Base-by-base conservation (phyloP, 2,797 vertebrate species). In the Gobio occitaniae region DNA sequence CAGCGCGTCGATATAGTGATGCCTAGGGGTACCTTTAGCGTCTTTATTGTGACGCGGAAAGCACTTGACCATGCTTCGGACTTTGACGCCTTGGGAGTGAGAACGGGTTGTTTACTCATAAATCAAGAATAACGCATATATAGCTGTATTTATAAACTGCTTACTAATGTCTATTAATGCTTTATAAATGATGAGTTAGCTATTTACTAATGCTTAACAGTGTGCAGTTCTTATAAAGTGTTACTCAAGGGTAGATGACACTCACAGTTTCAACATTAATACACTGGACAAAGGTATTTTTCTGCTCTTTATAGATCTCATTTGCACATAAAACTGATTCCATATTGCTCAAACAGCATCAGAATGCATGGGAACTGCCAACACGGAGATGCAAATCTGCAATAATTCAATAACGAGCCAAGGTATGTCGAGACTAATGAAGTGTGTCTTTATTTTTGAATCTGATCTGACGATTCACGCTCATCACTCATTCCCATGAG, bases 401-500 rank as follows among this genome's bases (percentile, higher is more conserved):
- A 48, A 66, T 79, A 68, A 50, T 79, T 66, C 41, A 47, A 79
- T 79, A 32, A 50, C 1, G 16, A 79, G 29, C 6, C 6, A 6
- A 38, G 12, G 63, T 54, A 41, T 5, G 17, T 52, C 1, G 7
- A 65, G 44, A 32, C 44, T 54, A 54, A 76, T 54, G 48, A 56
- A n/a, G 44, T 50, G 41, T 72, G 21, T 75, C 15, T 52, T 52
- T 19, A 54, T 36, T 25, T 50, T 13, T 74, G 1, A 74, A 74
- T 52, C 15, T 74, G 71, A 29, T 74, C 21, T 72, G 21, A 54
- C 3, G 19, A 70, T n/a, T 81, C 32, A 19, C 17, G 9, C 48
- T 70, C 13, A 66, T 65, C 32, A 83, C 44, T 66, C 61, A 47
- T 84, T 84, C 65, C 75, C 75, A 77, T 84, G 32, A 84, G 50